These are phyloP conservation scores for Euphonia xanthogaster DNA, from an alignment of 2,797 vertebrate genomes.

Conservation along the genomic window DNA sequence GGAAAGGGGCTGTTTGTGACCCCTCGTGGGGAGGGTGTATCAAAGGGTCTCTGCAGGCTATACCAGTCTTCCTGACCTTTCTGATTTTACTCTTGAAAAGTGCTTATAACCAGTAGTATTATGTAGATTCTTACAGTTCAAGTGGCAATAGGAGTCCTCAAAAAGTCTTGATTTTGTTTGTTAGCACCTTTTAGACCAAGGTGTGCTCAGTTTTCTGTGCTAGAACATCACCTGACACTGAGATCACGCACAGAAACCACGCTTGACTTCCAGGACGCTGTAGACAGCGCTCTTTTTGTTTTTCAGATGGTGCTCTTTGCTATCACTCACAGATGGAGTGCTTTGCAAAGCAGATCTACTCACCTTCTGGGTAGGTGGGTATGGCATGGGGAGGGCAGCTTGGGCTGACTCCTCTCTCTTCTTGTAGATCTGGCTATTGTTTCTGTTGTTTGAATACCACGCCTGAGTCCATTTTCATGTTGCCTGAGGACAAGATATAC, in stretches of 20 bases:
- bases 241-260: not conserved
- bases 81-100: not conserved
- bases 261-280: not conserved
- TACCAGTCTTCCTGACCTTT: not conserved
- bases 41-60: not conserved
- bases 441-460: slow-evolving; percentile 1
- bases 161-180: not conserved
- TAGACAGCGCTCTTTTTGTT: slow-evolving; percentile 32
- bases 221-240: not conserved
- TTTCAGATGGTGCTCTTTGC: slow-evolving; percentile 54
- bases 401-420: slow-evolving; percentile 20
- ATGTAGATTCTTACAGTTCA: not conserved
- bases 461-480: not conserved
- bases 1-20: not conserved
- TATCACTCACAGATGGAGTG: slow-evolving; percentile 44
- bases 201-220: not conserved
- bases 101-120: not conserved
- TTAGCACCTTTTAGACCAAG: not conserved
- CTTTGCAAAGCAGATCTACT: slow-evolving; percentile 58
- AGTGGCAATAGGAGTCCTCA: not conserved
- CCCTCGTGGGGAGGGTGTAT: not conserved
- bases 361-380: slow-evolving; percentile 43
- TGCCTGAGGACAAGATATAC: not conserved
- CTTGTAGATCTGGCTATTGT: not conserved
- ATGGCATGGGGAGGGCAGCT: slow-evolving; percentile 5